Evolutionary conservation across 2,888 invertebrate species (phyloP), one percentile per base, ranked within the genome.

Genomic region (Drosophila formosana): DNA sequence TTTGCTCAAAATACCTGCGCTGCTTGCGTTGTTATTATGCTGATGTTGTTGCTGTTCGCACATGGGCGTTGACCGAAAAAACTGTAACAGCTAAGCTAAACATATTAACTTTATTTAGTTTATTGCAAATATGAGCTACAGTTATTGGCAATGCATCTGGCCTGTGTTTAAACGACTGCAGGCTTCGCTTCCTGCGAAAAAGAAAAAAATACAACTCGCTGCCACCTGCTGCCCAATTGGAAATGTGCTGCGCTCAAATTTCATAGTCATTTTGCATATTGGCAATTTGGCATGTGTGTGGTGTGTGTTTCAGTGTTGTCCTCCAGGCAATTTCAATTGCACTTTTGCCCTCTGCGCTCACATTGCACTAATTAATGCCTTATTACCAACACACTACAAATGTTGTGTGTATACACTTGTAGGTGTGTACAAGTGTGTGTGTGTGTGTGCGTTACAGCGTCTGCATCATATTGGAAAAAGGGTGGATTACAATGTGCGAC

Each of bases 61-160:
- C 80, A 85, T 89, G 90, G 90, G 90, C 90, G 90, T 90, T 91
- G 88, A 90, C 90, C 90, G 75, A 77, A 89, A 74, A 61, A 43
- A 60, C 45, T 74, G 5, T 46, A 57, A 72, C 2, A 6, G 6
- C 18, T 18, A 69, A 61, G 9, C 28, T 18, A 37, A 41, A 52
- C n/a, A 3, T 30, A n/a, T 8, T 9, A 18, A n/a, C 30, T 30
- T 32, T 8, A 32, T 7, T 32, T 45, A 46, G 25, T 6, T 13
- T 1, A 45, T 11, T 55, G 25, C 0, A 11, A 41, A 18, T 37
- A 5, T n/a, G 30, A 41, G 43, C 18, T 18, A 30, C 34, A n/a
- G 32, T 13, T 28, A 43, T 28, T 37, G 18, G 30, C 0, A 32
- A 30, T 57, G 30, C 26, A 4, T 6, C 1, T 18, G 28, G 46